A percentile compares a stretch with the other conserved stretches of the same genome.
These are phyloP conservation scores for Bostrychus sinensis DNA, from an alignment of 2,113 vertebrate genomes.

Conservation along the genomic window DNA sequence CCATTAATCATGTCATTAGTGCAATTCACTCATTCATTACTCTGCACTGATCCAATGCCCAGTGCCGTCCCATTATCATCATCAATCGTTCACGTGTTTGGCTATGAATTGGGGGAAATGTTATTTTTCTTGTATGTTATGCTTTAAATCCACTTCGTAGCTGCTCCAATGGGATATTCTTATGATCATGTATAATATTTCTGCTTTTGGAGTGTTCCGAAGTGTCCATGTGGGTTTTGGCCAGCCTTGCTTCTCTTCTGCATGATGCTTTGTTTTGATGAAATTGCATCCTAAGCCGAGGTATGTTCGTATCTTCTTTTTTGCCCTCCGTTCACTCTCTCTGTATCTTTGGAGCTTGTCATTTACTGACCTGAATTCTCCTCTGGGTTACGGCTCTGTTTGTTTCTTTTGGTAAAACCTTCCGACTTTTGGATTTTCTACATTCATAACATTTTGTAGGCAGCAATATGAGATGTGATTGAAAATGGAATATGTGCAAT, in stretches of 20 bases:
- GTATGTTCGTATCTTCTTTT: constrained; percentile 74
- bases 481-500: constrained; percentile 86
- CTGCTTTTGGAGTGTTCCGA: constrained; percentile 67
- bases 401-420: constrained; percentile 61
- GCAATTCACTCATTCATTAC: not conserved
- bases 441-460: constrained; percentile 85
- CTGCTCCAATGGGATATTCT: constrained; percentile 36
- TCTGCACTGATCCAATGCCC: not conserved
- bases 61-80: not conserved
- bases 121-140: constrained; percentile 15
- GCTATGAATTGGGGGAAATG: not conserved
- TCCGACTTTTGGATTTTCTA: constrained; percentile 79
- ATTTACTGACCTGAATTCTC: constrained; percentile 60
- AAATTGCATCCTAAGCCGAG: constrained; percentile 74
- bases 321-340: constrained; percentile 25
- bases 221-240: constrained; percentile 73
- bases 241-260: constrained; percentile 79
- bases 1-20: not conserved
- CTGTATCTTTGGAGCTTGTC: constrained; percentile 70
- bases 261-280: constrained; percentile 82
- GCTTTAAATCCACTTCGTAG: constrained; percentile 16
- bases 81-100: not conserved
- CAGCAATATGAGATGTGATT: constrained; percentile 86
- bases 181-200: constrained; percentile 75
- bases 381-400: constrained; percentile 38